These are phyloP conservation scores for Patella ulyssiponensis DNA, from an alignment of 2,888 invertebrate species.

Conservation along the genomic window DNA sequence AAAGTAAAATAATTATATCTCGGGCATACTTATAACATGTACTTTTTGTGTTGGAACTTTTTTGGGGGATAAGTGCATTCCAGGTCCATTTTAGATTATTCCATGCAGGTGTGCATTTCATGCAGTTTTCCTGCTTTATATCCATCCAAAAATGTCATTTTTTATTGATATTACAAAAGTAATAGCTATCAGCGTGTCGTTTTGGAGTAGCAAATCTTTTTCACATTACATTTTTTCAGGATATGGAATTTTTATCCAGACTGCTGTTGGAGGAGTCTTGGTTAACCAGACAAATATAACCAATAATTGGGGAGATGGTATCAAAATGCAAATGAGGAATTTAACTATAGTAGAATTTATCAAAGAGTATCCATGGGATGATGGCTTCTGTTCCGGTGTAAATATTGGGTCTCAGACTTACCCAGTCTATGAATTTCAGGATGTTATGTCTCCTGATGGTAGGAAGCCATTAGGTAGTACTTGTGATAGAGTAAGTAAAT, in stretches of 20 bases:
- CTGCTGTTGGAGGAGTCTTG: slow-evolving; percentile 64
- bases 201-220: too few relatives aligned
- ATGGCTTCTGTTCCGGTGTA: slow-evolving; percentile 59
- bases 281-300: slow-evolving; percentile 62
- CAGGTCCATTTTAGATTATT: too few relatives aligned
- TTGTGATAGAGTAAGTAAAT: slow-evolving; percentile 35
- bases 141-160: not conserved
- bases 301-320: slow-evolving; percentile 71
- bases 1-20: too few relatives aligned
- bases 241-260: slow-evolving; percentile 68
- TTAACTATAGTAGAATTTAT: slow-evolving; percentile 58
- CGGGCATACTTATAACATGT: too few relatives aligned
- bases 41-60: too few relatives aligned
- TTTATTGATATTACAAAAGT: not conserved
- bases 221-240: slow-evolving; percentile 47
- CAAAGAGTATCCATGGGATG: slow-evolving; percentile 49
- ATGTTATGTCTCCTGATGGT: slow-evolving; percentile 49
- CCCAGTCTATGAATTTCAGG: slow-evolving; percentile 52
- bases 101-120: too few relatives aligned
- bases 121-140: not conserved
- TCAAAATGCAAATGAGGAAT: slow-evolving; percentile 65
- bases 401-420: slow-evolving; percentile 39
- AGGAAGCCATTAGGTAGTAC: slow-evolving; percentile 35
- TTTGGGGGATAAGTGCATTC: too few relatives aligned
- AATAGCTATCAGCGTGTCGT: not conserved